phyloP scores from a whole-genome alignment of 2,797 vertebrate genomes.

The Spheniscus humboldti region DNA sequence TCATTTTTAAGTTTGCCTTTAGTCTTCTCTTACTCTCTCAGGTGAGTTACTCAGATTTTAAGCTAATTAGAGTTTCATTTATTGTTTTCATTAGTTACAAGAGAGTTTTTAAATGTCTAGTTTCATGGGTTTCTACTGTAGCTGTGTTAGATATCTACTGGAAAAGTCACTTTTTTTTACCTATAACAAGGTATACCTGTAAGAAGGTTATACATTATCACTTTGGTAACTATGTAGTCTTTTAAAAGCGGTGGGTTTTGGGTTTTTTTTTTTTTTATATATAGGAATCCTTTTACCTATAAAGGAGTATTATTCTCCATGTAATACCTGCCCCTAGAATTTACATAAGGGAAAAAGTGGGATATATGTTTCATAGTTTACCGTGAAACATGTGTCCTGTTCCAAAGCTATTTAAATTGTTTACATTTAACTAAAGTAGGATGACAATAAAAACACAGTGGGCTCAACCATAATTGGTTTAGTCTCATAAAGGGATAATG shows the following conservation, averaged over 20 bases:
- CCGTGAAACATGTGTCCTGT: neutral
- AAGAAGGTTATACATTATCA: neutral
- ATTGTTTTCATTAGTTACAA: neutral
- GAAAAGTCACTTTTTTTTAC: neutral
- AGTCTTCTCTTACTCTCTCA: neutral
- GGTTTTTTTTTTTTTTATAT: neutral
- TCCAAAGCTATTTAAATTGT: neutral
- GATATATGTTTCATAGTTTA: neutral
- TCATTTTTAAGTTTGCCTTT: neutral
- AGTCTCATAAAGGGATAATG: neutral
- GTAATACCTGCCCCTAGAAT: neutral
- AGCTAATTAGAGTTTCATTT: neutral
- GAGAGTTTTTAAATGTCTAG: neutral
- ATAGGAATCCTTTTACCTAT: neutral
- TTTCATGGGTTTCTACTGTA: neutral
- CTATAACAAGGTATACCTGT: neutral
- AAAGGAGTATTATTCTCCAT: neutral
- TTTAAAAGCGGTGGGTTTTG: neutral
- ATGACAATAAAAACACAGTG: neutral
- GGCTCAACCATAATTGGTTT: neutral
- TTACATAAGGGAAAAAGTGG: neutral
- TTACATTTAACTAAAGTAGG: neutral
- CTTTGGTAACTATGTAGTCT: neutral
- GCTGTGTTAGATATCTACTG: neutral
- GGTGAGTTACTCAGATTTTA: neutral